Evolutionary conservation across 2,113 vertebrate species (phyloP), one percentile per base, ranked within the genome.

Genomic region (Bubo blakistoni): DNA sequence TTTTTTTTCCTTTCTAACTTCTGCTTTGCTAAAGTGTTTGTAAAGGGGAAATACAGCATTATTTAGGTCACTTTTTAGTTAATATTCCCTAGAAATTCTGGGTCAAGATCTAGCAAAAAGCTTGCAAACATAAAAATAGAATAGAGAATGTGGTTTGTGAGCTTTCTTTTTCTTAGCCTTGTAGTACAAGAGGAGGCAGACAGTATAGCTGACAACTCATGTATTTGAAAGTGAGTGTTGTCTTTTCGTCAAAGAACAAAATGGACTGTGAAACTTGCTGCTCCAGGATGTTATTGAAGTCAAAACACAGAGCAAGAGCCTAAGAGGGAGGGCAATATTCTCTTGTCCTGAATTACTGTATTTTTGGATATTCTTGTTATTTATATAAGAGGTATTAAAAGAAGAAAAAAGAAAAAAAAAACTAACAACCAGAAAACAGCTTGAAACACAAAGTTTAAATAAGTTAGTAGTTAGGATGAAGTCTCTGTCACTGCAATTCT

Each of bases 171-270:
- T 81, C 52, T 85, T 66, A 40, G 3, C 51, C 51, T 86, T 87
- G 59, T 63, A 86, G 19, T 71, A 65, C 14, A 72, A 87, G 87
- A 90, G 40, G 49, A 72, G 61, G 65, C 26, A 94, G 81, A 57
- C 61, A 47, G 19, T 42, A 49, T 66, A 89, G 52, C 49, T 91
- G 73, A 57, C 57, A 81, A 44, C n/a, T 44, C 6, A 1, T 34
- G 2, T 82, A 46, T 83, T 90, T 52, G 51, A 79, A 83, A 74
- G 25, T 1, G 1, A 82, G 32, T 29, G 30, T 57, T 91, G 52
- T 72, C 61, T 85, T 84, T 74, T 76, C 66, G 72, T 87, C 36
- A 89, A 63, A 92, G 47, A 94, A 92, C 42, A 89, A 91, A 92
- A 61, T 0, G 67, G 36, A 52, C 44, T 72, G 29, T 1, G 2